A percentile compares a stretch with the other conserved stretches of the same genome.
These are phyloP conservation scores for Parnassius smintheus DNA, from an alignment of 2,888 invertebrate species.

Conservation along the genomic window DNA sequence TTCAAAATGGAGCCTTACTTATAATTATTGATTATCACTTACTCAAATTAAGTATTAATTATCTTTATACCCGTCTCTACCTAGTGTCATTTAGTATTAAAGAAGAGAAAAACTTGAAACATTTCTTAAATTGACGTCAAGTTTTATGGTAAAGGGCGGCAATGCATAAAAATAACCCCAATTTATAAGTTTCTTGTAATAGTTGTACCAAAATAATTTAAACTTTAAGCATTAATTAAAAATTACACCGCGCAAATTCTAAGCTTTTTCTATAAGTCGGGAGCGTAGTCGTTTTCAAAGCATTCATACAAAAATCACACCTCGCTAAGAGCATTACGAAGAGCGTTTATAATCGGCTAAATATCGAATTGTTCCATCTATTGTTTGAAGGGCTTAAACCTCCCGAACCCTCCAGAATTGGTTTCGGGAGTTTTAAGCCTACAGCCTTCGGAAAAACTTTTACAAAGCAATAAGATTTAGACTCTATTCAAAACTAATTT, in stretches of 20 bases:
- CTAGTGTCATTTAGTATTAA: too few relatives aligned
- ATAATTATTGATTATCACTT: too few relatives aligned
- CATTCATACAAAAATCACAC: slow-evolving; percentile 67
- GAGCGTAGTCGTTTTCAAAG: slow-evolving; percentile 27
- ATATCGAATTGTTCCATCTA: slow-evolving; percentile 78
- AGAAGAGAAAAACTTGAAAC: too few relatives aligned
- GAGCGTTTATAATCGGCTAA: slow-evolving; percentile 77
- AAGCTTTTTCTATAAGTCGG: slow-evolving; percentile 37
- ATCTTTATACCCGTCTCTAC: too few relatives aligned
- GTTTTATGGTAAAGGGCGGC: too few relatives aligned
- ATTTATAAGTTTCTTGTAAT: too few relatives aligned
- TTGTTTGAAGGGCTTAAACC: slow-evolving; percentile 73
- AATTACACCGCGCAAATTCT: slow-evolving; percentile 27
- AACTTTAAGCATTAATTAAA: slow-evolving; percentile 12
- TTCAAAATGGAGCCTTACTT: too few relatives aligned
- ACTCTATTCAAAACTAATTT: slow-evolving; percentile 42
- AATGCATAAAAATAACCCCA: too few relatives aligned
- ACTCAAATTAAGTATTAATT: too few relatives aligned
- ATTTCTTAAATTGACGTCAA: too few relatives aligned
- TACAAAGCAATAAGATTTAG: slow-evolving; percentile 39
- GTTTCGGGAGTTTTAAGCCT: slow-evolving; percentile 78
- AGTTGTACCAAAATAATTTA: not conserved
- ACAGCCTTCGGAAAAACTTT: slow-evolving; percentile 68
- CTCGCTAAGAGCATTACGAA: slow-evolving; percentile 74
- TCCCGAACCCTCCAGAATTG: slow-evolving; percentile 69